These are phyloP conservation scores for Cheilosia urbana DNA, from an alignment of 2,888 invertebrate genomes.

Conservation along the genomic window DNA sequence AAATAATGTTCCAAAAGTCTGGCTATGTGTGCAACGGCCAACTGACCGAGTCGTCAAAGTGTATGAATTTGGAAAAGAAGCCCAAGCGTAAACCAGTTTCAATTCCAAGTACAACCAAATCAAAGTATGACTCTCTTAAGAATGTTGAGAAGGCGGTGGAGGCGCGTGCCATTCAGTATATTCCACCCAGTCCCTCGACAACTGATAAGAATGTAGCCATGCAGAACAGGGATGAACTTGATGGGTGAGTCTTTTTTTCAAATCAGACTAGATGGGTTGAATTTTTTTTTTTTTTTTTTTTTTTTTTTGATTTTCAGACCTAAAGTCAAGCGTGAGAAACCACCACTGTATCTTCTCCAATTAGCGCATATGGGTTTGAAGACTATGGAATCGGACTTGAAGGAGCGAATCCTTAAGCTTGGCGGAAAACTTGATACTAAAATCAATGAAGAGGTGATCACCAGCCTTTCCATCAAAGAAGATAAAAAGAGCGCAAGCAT, in stretches of 20 bases:
- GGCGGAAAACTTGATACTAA: conserved; percentile 90
- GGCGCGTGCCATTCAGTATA: conserved; percentile 86
- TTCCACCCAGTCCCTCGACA: conserved; percentile 83
- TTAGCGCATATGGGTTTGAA: conserved; percentile 89
- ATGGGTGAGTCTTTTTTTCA: conserved; percentile 79
- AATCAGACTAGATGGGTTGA: not conserved
- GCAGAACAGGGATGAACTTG: conserved; percentile 85
- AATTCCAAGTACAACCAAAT: conserved; percentile 87
- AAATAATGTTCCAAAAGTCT: conserved; percentile 88
- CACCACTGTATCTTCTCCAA: conserved; percentile 90
- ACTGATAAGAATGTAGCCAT: conserved; percentile 77
- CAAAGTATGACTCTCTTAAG: conserved; percentile 85
- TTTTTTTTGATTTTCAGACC: conserved; percentile 84
- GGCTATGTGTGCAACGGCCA: conserved; percentile 94
- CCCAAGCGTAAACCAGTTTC: conserved; percentile 90
- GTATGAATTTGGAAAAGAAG: conserved; percentile 88
- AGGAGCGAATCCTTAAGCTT: conserved; percentile 88
- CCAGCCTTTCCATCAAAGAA: conserved; percentile 89
- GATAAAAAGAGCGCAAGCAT: conserved; percentile 88
- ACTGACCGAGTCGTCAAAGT: conserved; percentile 93
- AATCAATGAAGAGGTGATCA: conserved; percentile 88
- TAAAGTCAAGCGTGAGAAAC: conserved; percentile 87
- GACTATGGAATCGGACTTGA: conserved; percentile 86
- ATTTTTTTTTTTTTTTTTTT: too few species aligned
- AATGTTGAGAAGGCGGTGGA: conserved; percentile 86